Base-by-base conservation (phyloP, 2,797 vertebrate species). In the Thaleichthys pacificus region DNA sequence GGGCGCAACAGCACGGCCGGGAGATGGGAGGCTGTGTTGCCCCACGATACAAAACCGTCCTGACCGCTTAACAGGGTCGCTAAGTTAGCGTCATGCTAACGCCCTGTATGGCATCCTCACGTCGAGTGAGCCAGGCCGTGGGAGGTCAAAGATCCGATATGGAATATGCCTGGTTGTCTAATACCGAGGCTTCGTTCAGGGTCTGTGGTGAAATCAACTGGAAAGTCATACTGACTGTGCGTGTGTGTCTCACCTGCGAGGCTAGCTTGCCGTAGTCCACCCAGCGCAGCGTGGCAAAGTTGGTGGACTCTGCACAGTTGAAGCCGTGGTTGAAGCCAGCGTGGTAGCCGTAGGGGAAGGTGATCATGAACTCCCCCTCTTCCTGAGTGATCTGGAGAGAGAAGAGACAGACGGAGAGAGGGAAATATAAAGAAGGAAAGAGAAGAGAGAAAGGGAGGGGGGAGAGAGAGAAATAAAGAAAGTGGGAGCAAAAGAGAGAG, bases 321-420 rank as follows among this genome's bases (percentile, higher is more conserved):
- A 99, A 99, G 54, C 98, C 97, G 0, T 99, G 98, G 58, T 99
- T 99, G 90, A 99, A 99, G 54, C 98, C 97, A 0, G 98, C 98
- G 0, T 99, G 98, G 88, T 99, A 99, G 42, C 98, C 98, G 0
- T 99, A 99, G 0, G 97, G 97, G 72, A 99, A 99, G 0, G 98
- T 98, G 76, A 99, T 82, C 96, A 99, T 99, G n/a, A 99, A 99
- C 84, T 99, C 97, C 0, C 98, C 98, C 0, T 96, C 96, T 26
- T 97, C 95, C 84, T 99, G 98, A 2, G 98, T 99, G 82, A 99
- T 94, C 98, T 99, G 90, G 3, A 80, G 22, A 79, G 0, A 76
- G 5, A 56, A 35, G 42, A 35, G 22, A 54, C 0, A 74, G 47
- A 21, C 22, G 24, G 32, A 35, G 17, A 61, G 12, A 22, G 28